Base-by-base conservation (phyloP, 2,113 vertebrate species). In the Vulpes vulpes region DNA sequence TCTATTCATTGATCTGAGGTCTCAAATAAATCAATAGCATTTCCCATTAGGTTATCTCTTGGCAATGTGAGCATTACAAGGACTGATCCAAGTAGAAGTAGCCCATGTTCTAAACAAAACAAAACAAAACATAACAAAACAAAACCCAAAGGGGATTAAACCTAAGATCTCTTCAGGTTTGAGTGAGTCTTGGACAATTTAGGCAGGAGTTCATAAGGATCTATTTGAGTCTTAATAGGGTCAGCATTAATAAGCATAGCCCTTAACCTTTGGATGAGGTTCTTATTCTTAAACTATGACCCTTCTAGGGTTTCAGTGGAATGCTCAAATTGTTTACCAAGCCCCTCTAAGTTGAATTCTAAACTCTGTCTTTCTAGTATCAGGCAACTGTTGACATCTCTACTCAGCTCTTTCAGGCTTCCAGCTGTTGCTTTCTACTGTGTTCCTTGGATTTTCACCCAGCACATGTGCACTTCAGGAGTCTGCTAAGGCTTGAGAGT, bases 21-120 rank as follows among this genome's bases (percentile, higher is more conserved):
- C 89, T 93, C 55, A n/a, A 85, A 84, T 32, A 76, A 87, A 64
- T 91, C 27, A 59, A 27, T 64, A 67, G 23, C 9, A 23, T 86
- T 89, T 95, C n/a, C 27, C 15, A 2, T 93, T 79, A 74, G 19
- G 7, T 79, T 97, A 76, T 93, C 67, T 60, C 55, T 86, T 84
- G 95, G 55, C 57, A 60, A 59, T 57, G 4, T 82, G 60, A 95
- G 8, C 27, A 22, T 62, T 64, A 12, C 20, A 23, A 89, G 74
- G 60, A n/a, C 25, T 49, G 8, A 51, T 62, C 3, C 49, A 60
- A 53, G 51, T n/a, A 43, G 55, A 43, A 79, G 60, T 43, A 71
- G 43, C 11, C 51, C 11, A 43, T 79, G 16, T 74, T 89, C 53
- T 93, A 22, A 85, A 88, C 43, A 81, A 59, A 15, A 53, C 11